Evolutionary conservation across 1,140 invertebrate species (phyloP), one percentile per base, ranked within the genome.

Genomic region (Orius insidiosus): DNA sequence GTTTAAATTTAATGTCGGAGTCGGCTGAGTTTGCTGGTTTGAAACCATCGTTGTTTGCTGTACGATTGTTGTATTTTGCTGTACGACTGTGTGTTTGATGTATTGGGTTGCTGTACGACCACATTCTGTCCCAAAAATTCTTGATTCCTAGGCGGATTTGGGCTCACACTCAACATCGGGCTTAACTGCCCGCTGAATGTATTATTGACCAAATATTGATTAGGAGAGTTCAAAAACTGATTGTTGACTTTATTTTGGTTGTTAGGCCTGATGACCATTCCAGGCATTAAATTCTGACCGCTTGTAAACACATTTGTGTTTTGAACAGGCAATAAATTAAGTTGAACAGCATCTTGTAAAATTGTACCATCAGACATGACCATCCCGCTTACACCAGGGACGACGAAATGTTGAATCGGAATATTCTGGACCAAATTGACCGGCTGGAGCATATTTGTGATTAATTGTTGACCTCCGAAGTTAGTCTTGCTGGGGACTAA

Each of bases 341-440:
- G 68, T 54, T 86, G 83, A 69, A 72, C 52, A 10, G n/a, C n/a
- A n/a, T n/a, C n/a, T n/a, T n/a, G n/a, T n/a, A n/a, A n/a, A n/a
- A n/a, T n/a, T n/a, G n/a, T n/a, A 16, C 78, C 71, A 31, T 56
- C 52, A n/a, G n/a, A n/a, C n/a, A n/a, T n/a, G n/a, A n/a, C n/a
- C n/a, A 86, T 72, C 50, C 82, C 69, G 1, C 80, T 79, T 1
- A 83, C 60, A 53, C 82, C 80, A 3, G 83, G 82, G n/a, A 86
- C 75, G 39, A 85, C 76, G 54, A 85, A n/a, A 55, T 86, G 82
- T 55, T 85, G 83, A 45, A 83, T 80, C 0, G 78, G 78, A 56
- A 83, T 78, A 58, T 83, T 82, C 49, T 79, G 76, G 38, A 82
- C 75, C 47, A 82, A 60, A 65, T 85, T 85, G 10, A 86, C 78